phyloP scores from a whole-genome alignment of 2,113 vertebrate species.

The Dasyornis broadbenti region DNA sequence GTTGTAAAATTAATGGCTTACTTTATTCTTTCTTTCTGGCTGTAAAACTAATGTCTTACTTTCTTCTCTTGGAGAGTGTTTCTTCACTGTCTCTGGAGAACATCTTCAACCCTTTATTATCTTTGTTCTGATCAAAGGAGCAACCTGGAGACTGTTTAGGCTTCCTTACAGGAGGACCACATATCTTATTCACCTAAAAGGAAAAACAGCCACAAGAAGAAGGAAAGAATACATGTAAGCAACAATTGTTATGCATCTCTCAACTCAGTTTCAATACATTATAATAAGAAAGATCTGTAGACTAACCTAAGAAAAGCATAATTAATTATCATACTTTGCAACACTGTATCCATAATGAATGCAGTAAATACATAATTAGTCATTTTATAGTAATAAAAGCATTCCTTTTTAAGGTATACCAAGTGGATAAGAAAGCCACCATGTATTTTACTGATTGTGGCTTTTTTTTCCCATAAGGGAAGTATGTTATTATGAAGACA shows the following conservation, averaged over 20 bases:
- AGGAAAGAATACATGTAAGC: background rate
- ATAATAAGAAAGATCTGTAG: background rate
- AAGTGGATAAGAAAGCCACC: background rate
- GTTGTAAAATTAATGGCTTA: slow-evolving; percentile 64
- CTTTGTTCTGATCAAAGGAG: slow-evolving; percentile 64
- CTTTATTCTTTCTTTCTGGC: slow-evolving; percentile 68
- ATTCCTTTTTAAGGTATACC: background rate
- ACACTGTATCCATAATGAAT: background rate
- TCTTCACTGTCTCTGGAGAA: slow-evolving; percentile 62
- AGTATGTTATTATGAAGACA: background rate
- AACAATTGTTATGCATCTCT: background rate
- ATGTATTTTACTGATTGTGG: background rate
- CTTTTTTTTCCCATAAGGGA: background rate
- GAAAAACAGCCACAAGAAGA: background rate
- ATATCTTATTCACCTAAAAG: slow-evolving; percentile 77
- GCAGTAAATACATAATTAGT: background rate
- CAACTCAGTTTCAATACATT: background rate
- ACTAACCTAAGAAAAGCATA: background rate
- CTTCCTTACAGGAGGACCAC: slow-evolving; percentile 75
- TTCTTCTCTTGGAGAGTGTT: slow-evolving; percentile 76
- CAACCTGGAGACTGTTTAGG: slow-evolving; percentile 49
- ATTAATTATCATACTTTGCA: background rate
- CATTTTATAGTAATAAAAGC: background rate
- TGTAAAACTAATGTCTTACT: slow-evolving; percentile 78
- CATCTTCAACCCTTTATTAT: slow-evolving; percentile 68